Conservation (phyloP, 2,888 invertebrate species). For the Sphaeridia pumilis region DNA sequence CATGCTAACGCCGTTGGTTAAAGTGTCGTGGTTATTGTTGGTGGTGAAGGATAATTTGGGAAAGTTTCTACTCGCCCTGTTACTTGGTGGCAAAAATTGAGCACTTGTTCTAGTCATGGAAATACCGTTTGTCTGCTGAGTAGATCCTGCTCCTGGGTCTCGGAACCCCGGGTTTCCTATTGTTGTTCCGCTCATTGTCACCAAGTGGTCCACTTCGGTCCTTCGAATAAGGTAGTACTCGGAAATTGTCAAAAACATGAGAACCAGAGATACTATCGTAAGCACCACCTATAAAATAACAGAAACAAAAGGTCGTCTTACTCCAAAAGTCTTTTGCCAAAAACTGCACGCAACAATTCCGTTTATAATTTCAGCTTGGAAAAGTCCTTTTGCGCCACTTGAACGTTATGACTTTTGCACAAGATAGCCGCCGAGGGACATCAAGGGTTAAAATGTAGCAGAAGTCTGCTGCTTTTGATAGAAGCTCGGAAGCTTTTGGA, state of each 20-base stretch:
- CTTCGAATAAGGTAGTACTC: conserved; percentile 29
- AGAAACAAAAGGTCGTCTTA: neutral
- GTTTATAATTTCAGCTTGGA: neutral
- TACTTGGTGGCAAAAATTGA: conserved; percentile 34
- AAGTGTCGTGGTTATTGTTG: conserved; percentile 19
- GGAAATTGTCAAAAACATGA: conserved; percentile 33
- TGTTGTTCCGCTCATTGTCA: neutral
- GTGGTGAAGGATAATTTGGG: conserved; percentile 19
- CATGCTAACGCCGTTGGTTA: conserved; percentile 35
- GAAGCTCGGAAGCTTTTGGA: too few relatives aligned
- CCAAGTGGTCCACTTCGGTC: conserved; percentile 13
- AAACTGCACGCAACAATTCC: neutral
- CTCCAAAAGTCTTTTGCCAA: neutral
- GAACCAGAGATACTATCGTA: conserved; percentile 29
- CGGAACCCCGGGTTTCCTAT: conserved; percentile 46
- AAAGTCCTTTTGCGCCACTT: too few relatives aligned
- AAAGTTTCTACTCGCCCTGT: conserved; percentile 18
- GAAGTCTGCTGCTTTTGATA: too few relatives aligned
- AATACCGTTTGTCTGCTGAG: conserved; percentile 42
- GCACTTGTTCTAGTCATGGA: conserved; percentile 73
- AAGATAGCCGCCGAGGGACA: too few relatives aligned
- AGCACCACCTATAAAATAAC: conserved; percentile 26
- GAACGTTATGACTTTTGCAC: too few relatives aligned
- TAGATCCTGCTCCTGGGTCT: conserved; percentile 74
- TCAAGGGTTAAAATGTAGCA: too few relatives aligned